phyloP scores from a whole-genome alignment of 2,797 vertebrate species.

The Lepilemur ruficaudatus region DNA sequence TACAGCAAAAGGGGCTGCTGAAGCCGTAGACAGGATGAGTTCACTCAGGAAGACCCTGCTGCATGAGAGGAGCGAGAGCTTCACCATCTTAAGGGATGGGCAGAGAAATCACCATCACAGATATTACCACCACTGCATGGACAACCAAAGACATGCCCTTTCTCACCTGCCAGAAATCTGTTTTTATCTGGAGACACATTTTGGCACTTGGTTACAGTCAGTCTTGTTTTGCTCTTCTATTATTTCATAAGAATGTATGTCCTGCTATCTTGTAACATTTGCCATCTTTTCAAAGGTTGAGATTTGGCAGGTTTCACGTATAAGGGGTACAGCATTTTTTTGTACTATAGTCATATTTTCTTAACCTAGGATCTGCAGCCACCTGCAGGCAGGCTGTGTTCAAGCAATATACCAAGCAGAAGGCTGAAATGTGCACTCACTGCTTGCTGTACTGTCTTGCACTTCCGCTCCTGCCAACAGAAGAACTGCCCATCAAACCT shows the following conservation, averaged over 20 bases:
- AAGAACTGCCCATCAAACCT: background rate
- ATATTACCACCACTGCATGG: rapidly evolving
- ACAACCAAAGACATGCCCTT: background rate
- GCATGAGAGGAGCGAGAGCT: rapidly evolving
- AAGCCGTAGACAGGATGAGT: background rate
- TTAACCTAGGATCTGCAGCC: background rate
- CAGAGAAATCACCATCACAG: background rate
- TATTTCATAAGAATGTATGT: background rate
- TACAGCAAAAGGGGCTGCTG: background rate
- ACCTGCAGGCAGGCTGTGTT: background rate
- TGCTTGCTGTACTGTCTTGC: background rate
- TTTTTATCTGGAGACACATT: background rate
- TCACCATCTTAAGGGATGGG: rapidly evolving
- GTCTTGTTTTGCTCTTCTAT: background rate
- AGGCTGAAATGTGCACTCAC: rapidly evolving
- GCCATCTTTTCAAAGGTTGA: background rate
- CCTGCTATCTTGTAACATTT: background rate
- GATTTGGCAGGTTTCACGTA: background rate
- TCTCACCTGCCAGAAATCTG: background rate
- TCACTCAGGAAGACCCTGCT: background rate
- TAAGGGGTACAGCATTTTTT: background rate
- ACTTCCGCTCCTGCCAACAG: background rate
- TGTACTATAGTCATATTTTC: background rate
- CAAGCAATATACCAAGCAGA: background rate
- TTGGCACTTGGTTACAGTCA: background rate